A percentile compares a stretch with the other conserved stretches of the same genome.
Evolutionary conservation across 2,113 vertebrate genomes (phyloP).

Genomic region (Tragelaphus imberbis): DNA sequence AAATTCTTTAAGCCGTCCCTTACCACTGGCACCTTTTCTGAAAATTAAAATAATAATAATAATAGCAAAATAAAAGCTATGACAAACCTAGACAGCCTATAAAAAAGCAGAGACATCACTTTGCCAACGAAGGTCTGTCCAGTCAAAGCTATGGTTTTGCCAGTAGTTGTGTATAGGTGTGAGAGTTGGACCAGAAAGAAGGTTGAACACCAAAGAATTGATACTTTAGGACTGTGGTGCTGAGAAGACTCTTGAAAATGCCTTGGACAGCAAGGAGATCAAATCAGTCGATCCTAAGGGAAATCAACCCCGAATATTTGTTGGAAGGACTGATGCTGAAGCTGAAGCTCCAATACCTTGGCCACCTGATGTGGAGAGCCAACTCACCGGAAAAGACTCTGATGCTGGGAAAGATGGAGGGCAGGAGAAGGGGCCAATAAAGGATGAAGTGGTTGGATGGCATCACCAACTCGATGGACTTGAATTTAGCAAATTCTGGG

Average conservation of each 20-base stretch:
- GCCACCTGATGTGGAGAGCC: neutral
- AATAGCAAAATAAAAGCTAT: neutral
- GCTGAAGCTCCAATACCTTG: neutral
- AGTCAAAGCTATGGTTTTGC: neutral
- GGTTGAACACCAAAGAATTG: neutral
- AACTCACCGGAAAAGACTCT: neutral
- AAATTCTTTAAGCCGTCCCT: neutral
- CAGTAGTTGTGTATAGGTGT: neutral
- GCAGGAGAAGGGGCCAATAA: neutral
- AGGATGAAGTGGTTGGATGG: neutral
- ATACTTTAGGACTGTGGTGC: neutral
- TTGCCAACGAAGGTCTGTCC: neutral
- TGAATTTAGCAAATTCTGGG: neutral
- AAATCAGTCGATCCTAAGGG: neutral
- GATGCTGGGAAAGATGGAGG: neutral
- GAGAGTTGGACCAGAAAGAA: neutral
- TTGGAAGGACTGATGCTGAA: neutral
- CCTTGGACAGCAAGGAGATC: neutral
- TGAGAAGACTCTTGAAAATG: neutral
- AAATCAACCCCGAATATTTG: neutral
- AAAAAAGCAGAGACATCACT: neutral
- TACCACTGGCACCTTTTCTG: neutral
- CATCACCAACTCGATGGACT: neutral
- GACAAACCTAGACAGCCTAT: neutral
- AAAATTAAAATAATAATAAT: conserved; percentile 1